These are phyloP conservation scores for Callipepla californica DNA, from an alignment of 2,113 vertebrate species.

Conservation along the genomic window DNA sequence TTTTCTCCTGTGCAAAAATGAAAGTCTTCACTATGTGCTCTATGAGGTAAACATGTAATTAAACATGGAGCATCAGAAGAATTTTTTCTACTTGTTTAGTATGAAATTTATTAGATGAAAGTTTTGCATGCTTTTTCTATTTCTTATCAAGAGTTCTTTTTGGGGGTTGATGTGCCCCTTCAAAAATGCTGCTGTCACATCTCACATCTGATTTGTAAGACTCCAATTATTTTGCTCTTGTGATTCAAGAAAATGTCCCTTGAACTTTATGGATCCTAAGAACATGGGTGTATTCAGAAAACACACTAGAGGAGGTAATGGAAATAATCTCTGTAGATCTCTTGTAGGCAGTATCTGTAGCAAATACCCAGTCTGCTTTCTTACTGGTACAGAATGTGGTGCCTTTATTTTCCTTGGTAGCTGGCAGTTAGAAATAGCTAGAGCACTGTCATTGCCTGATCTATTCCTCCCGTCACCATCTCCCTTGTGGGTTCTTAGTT, in stretches of 20 bases:
- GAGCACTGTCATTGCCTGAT: accelerated
- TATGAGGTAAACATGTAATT: constrained; percentile 39
- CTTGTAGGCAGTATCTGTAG: background rate
- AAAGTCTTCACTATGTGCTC: background rate
- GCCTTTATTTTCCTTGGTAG: background rate
- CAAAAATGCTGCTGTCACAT: background rate
- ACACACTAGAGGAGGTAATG: accelerated
- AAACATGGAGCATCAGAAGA: background rate
- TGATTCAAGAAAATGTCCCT: background rate
- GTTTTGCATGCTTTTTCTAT: accelerated
- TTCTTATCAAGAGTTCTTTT: background rate
- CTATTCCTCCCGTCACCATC: background rate
- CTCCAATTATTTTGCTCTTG: background rate
- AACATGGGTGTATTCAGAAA: background rate
- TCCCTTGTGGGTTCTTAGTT: background rate
- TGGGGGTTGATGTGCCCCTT: background rate
- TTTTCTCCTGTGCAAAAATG: background rate
- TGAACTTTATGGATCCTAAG: background rate
- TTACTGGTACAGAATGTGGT: background rate
- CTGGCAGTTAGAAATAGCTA: background rate
- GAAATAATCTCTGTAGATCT: background rate
- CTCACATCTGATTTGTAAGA: accelerated
- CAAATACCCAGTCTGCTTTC: background rate
- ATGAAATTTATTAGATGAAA: background rate
- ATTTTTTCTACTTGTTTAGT: background rate